A percentile compares a stretch with the other conserved stretches of the same genome.
Evolutionary conservation across 2,888 invertebrate species (phyloP).

Genomic region (Archips crataeganus): DNA sequence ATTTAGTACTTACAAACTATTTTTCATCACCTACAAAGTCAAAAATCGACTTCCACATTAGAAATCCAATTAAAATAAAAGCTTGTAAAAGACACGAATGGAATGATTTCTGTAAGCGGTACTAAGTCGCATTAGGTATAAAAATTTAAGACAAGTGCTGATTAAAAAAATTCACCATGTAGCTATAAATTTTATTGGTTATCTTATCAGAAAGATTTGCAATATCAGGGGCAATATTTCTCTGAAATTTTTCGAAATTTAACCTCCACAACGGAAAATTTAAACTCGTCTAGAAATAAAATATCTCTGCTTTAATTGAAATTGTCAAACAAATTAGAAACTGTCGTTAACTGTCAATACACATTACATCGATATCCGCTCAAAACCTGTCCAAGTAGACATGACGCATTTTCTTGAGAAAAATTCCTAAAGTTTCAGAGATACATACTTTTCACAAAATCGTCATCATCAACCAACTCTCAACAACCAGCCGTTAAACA

Average conservation of each 20-base stretch:
- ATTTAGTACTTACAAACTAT: too few relatives aligned
- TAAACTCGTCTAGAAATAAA: neutral
- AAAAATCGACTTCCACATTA: too few relatives aligned
- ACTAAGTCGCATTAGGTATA: too few relatives aligned
- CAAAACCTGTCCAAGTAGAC: neutral
- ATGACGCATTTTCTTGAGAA: neutral
- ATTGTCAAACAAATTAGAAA: slow-evolving; percentile 1
- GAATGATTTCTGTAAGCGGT: too few relatives aligned
- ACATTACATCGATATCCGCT: neutral
- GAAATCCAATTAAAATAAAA: too few relatives aligned
- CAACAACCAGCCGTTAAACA: too few relatives aligned
- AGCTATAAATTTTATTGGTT: too few relatives aligned
- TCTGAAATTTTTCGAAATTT: too few relatives aligned
- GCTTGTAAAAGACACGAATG: too few relatives aligned
- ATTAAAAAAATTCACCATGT: too few relatives aligned
- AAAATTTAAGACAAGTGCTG: too few relatives aligned
- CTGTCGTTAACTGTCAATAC: neutral
- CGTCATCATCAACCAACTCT: neutral
- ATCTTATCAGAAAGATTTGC: neutral
- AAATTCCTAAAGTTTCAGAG: neutral
- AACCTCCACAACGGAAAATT: neutral
- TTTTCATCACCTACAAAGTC: too few relatives aligned
- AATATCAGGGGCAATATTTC: neutral
- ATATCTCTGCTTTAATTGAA: neutral
- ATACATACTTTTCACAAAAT: neutral